Conservation (phyloP, 2,797 vertebrate genomes). For the Remorina albescens region DNA sequence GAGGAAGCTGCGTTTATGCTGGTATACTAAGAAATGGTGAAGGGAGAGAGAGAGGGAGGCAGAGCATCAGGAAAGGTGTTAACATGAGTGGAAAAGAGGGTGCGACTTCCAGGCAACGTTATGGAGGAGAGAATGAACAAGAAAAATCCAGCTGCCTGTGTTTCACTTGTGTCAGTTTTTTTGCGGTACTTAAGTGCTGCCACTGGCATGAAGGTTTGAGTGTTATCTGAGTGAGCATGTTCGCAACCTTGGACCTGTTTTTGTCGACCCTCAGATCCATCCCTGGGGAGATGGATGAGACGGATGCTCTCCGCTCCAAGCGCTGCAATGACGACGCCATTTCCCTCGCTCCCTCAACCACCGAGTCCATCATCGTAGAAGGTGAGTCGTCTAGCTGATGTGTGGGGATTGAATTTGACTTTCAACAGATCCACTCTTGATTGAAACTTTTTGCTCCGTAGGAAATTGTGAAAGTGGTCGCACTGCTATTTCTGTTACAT, state of each 20-base stretch:
- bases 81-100: background rate
- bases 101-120: background rate
- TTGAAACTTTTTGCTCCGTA: background rate
- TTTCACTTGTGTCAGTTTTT: background rate
- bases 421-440: background rate
- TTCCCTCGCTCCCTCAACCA: conserved; percentile 87
- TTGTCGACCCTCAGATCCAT: conserved; percentile 82
- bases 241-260: conserved; percentile 58
- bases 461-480: background rate
- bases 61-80: conserved; percentile 11
- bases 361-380: conserved; percentile 92
- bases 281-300: conserved; percentile 95
- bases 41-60: background rate
- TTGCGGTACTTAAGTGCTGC: background rate
- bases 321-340: conserved; percentile 88
- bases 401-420: background rate
- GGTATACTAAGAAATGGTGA: background rate
- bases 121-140: background rate
- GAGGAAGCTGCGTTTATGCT: conserved; percentile 8
- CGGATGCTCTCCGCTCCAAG: conserved; percentile 88
- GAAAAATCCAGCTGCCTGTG: background rate
- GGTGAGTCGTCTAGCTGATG: conserved; percentile 80
- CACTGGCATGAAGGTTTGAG: background rate
- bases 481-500: background rate
- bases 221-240: conserved; percentile 39